Base-by-base conservation (phyloP, 2,113 vertebrate species). In the Mionectes macconnelli region DNA sequence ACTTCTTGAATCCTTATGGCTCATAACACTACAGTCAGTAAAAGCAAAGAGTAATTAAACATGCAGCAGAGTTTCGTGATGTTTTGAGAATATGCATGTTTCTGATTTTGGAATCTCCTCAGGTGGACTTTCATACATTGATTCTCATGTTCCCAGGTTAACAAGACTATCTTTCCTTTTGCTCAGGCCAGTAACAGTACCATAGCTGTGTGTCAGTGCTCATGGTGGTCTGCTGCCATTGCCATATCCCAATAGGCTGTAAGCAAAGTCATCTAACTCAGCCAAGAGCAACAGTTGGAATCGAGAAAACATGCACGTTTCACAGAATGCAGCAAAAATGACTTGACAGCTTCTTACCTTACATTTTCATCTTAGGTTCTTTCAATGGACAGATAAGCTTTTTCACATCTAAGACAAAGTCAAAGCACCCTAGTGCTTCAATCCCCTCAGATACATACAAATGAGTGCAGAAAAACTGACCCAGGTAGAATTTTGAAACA, bases 1-100 rank as follows among this genome's bases (percentile, higher is more conserved):
- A 90, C 67, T 84, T 93, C 66, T 93, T 72, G 47, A 88, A 83
- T 68, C 62, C 55, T 73, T 57, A 49, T 25, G 28, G 50, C 56
- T 79, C 35, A 3, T 37, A 90, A 90, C 55, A 70, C 39, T 12
- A 62, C 6, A 94, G 87, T 92, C 75, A 93, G 75, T 75, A 95
- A 92, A 94, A 95, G 4, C 17, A 86, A 44, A 52, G n/a, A 37
- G 39, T 3, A 75, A 93, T 64, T n/a, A 77, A 89, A 77, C 24
- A n/a, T 1, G 10, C 60, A 63, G 55, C 3, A 4, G 35, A 57
- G 28, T 49, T 73, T 55, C 50, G 37, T 7, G 13, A 45, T 21
- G 5, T 39, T 35, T 77, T 39, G n/a, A 72, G 56, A 67, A 88
- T 3, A 42, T 0, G 0, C 10, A 60, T 0, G 0, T 50, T 87